Base-by-base conservation (phyloP, 1,140 invertebrate species). In the Pseudomyrmex concolor region DNA sequence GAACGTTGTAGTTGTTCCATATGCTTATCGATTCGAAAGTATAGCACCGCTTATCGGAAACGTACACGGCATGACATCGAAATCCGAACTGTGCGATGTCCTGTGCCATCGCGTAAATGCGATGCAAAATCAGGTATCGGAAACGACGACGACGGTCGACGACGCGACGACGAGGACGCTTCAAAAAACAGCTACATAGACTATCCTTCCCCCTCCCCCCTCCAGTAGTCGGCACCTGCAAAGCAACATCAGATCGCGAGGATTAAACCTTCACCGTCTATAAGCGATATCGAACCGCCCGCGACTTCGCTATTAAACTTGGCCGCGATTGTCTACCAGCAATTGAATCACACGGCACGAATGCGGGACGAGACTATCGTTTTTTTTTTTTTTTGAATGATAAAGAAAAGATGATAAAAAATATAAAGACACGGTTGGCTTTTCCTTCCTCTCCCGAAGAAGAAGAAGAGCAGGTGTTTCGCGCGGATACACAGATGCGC, bases 91-190 rank as follows among this genome's bases (percentile, higher is more conserved):
- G 34, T 34, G 34, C 64, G 64, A 78, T 43, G 43, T 78, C n/a
- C 17, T 12, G 34, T 34, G 34, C 34, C 34, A 34, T n/a, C n/a
- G n/a, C 64, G 51, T 25, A 45, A 51, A 68, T 51, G 19, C 63
- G 51, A 78, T 64, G 19, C 54, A 12, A 78, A 78, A 78, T 70
- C 64, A 34, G 43, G 62, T 67, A 77, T 77, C 62, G 73, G n/a
- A 17, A 19, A 78, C 17, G 34, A 64, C n/a, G 34, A 64, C n/a
- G 25, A 63, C 2, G 19, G 34, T 34, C 5, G 34, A 25, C 5
- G 34, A 25, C 25, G 25, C 22, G 25, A 25, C 25, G 25, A 34
- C 0, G 5, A 34, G 34, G 34, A 34, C 34, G 34, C 54, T 68
- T 70, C 19, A 57, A 48, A 48, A 78, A 43, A 17, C 19, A 51